phyloP scores from a whole-genome alignment of 1,140 invertebrate genomes.

The Melipona quadrifasciata region DNA sequence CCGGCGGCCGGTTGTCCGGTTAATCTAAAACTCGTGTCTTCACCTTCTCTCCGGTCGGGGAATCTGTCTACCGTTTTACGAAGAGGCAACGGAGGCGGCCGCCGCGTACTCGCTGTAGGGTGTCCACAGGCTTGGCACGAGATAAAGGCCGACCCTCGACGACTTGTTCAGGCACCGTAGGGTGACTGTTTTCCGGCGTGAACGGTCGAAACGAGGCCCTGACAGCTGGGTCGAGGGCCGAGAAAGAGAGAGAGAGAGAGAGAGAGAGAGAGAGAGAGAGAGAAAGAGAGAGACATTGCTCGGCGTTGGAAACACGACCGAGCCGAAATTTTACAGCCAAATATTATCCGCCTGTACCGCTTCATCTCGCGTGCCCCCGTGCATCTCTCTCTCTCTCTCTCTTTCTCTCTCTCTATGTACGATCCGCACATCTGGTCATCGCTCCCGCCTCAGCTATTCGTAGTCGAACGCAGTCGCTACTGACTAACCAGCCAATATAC shows the following conservation, averaged over 20 bases:
- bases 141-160: slow-evolving; percentile 44
- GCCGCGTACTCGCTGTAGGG: slow-evolving; percentile 7
- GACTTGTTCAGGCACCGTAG: slow-evolving; percentile 37
- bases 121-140: slow-evolving; percentile 24
- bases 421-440: slow-evolving; percentile 73
- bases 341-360: slow-evolving; percentile 54
- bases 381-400: too few species aligned
- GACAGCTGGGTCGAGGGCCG: slow-evolving; percentile 48
- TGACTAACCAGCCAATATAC: slow-evolving; percentile 52
- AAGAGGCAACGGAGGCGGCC: not conserved
- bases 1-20: slow-evolving; percentile 26
- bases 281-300: not conserved
- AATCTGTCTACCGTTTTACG: slow-evolving; percentile 43
- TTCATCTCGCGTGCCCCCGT: slow-evolving; percentile 46
- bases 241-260: too few species aligned
- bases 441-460: slow-evolving; percentile 71
- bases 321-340: slow-evolving; percentile 53
- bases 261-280: too few species aligned
- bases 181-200: slow-evolving; percentile 7
- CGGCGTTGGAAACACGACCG: slow-evolving; percentile 13
- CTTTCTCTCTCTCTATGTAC: slow-evolving; percentile 17
- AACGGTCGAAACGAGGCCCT: slow-evolving; percentile 1
- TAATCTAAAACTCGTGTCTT: slow-evolving; percentile 54
- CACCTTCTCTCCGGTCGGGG: not conserved
- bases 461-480: slow-evolving; percentile 58